A percentile compares a stretch with the other conserved stretches of the same genome.
phyloP scores from a whole-genome alignment of 2,113 vertebrate genomes.

The Corythaixoides concolor region DNA sequence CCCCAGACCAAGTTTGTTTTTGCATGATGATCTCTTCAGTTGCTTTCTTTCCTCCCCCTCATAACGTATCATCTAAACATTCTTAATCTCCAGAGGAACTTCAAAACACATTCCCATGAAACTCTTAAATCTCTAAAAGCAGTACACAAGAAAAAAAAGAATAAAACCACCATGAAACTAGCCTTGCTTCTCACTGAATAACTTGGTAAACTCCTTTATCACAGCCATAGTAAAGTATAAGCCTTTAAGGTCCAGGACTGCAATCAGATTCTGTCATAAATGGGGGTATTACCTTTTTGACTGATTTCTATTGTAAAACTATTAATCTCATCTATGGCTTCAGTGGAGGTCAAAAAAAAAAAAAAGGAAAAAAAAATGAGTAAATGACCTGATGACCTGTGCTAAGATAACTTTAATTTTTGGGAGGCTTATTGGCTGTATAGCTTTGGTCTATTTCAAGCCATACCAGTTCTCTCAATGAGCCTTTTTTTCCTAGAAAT shows the following conservation, averaged over 20 bases:
- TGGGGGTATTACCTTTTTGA: background rate
- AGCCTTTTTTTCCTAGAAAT: background rate
- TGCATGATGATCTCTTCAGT: background rate
- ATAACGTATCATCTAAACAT: conserved; percentile 27
- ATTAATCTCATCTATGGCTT: background rate
- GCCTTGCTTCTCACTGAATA: background rate
- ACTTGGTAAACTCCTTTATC: background rate
- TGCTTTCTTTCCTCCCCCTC: background rate
- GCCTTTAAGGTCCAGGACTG: background rate
- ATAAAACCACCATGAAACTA: background rate
- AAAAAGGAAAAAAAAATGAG: background rate
- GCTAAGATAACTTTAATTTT: background rate
- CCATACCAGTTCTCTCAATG: background rate
- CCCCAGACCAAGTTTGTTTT: conserved; percentile 2
- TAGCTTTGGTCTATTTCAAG: background rate
- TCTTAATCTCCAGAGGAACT: background rate
- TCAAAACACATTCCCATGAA: conserved; percentile 37
- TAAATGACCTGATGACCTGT: background rate
- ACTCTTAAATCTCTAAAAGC: background rate
- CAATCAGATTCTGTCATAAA: background rate
- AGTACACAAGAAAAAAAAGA: background rate
- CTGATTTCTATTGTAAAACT: background rate
- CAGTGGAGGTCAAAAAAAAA: too few relatives aligned
- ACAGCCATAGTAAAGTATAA: background rate
- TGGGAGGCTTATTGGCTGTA: background rate